Evolutionary conservation across 2,113 vertebrate genomes (phyloP), one percentile per base, ranked within the genome.

Genomic region (Microtus richardsoni): DNA sequence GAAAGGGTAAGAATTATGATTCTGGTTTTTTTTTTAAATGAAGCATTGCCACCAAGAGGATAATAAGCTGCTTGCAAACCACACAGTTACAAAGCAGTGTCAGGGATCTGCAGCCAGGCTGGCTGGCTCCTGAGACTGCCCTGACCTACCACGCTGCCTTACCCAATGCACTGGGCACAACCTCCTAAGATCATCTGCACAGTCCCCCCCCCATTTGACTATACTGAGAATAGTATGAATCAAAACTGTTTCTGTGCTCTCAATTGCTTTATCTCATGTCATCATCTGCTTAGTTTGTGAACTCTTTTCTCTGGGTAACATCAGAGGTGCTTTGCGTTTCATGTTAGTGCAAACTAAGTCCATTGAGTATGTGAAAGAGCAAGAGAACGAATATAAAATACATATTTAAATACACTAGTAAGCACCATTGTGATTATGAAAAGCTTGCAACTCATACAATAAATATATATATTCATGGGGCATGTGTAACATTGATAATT

Each of bases 381-480:
- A 92, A 75, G 16, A 26, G 68, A 91, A 17, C 83, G 10, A 94
- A 36, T 30, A 71, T 19, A 96, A 49, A 96, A 64, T 10, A 52
- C 83, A 75, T 95, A 84, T 90, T 96, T 97, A 93, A 96, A 88
- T 78, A 96, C 47, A 2, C 0, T 95, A 26, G 21, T 96, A 92
- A 97, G 75, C 33, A n/a, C 58, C 79, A 97, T 54, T 7, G 0
- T 36, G 41, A 89, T 62, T 93, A 90, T 73, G 0, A 88, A 97
- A 94, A 11, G 14, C 52, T 91, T 12, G 44, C 0, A 64, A 21
- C 77, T 3, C 28, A 3, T 88, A n/a, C 2, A 30, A 62, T 77
- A 28, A 52, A 82, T 21, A 41, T 36, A 71, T 70, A 71, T 16
- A 10, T 0, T 88, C 30, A 12, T 9, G 2, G 36, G 62, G 24